Conservation (phyloP, 2,113 vertebrate genomes). For the Oncorhynchus keta region DNA sequence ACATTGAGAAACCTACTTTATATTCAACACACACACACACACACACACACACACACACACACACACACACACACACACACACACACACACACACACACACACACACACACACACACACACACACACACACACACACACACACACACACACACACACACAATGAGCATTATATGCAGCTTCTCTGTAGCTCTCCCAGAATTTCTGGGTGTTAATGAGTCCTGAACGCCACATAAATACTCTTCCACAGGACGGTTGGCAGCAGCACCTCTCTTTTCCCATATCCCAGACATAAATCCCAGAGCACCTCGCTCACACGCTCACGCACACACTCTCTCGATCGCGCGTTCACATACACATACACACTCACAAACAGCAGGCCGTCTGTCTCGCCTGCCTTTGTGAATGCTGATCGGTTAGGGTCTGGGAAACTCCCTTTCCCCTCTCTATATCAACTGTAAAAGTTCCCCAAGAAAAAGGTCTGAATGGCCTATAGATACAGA, state of each 20-base stretch:
- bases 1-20: too few relatives aligned
- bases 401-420: neutral
- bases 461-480: neutral
- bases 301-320: neutral
- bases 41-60: too few relatives aligned
- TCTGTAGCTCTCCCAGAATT: neutral
- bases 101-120: too few relatives aligned
- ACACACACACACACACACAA: too few relatives aligned
- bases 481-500: neutral
- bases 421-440: conserved; percentile 10
- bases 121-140: too few relatives aligned
- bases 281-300: neutral
- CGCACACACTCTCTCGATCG: neutral
- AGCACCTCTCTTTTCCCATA: conserved; percentile 2
- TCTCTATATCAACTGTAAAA: neutral
- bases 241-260: conserved; percentile 10
- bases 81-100: too few relatives aligned
- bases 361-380: neutral
- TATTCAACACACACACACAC: too few relatives aligned
- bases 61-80: too few relatives aligned
- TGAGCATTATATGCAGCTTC: too few relatives aligned
- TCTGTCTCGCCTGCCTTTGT: conserved; percentile 7
- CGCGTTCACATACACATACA: neutral
- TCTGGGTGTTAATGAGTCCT: conserved; percentile 17
- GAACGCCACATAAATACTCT: conserved; percentile 10